Evolutionary conservation across 2,888 invertebrate species (phyloP).

Genomic region (Cryptosula pallasiana): DNA sequence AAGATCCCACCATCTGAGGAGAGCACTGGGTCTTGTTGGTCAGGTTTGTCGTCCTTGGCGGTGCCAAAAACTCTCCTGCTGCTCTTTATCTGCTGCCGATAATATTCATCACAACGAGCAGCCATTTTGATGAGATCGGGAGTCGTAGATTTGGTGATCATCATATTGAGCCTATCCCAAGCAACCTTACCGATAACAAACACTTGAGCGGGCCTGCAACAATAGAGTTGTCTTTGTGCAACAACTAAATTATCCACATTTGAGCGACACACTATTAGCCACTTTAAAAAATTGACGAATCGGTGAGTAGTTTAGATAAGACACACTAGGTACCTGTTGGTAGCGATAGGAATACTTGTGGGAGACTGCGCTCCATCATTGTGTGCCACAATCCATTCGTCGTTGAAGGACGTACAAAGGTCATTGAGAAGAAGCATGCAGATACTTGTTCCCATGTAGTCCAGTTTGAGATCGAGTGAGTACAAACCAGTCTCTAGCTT

Average conservation of each 20-base stretch:
- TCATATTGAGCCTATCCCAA: constrained; percentile 93
- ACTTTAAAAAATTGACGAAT: no score
- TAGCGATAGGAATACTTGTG: constrained; percentile 59
- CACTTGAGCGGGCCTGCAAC: constrained; percentile 70
- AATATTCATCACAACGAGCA: constrained; percentile 92
- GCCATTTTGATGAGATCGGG: constrained; percentile 95
- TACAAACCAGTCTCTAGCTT: constrained; percentile 66
- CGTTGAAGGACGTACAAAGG: constrained; percentile 72
- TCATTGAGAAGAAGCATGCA: constrained; percentile 82
- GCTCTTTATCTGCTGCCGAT: constrained; percentile 93
- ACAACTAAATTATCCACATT: background rate
- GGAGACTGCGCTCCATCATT: background rate
- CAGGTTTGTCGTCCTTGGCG: no score
- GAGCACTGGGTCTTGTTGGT: no score
- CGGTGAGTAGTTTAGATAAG: no score
- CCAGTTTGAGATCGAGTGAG: constrained; percentile 82
- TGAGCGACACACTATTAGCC: background rate
- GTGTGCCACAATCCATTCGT: constrained; percentile 73
- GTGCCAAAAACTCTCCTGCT: constrained; percentile 88
- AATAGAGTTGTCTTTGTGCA: background rate
- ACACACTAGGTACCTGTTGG: no score
- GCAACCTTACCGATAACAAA: constrained; percentile 83
- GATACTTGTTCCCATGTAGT: constrained; percentile 97
- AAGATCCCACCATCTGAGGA: background rate
- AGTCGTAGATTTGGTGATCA: constrained; percentile 94